Base-by-base conservation (phyloP, 2,113 vertebrate species). In the Anolis sagrei region DNA sequence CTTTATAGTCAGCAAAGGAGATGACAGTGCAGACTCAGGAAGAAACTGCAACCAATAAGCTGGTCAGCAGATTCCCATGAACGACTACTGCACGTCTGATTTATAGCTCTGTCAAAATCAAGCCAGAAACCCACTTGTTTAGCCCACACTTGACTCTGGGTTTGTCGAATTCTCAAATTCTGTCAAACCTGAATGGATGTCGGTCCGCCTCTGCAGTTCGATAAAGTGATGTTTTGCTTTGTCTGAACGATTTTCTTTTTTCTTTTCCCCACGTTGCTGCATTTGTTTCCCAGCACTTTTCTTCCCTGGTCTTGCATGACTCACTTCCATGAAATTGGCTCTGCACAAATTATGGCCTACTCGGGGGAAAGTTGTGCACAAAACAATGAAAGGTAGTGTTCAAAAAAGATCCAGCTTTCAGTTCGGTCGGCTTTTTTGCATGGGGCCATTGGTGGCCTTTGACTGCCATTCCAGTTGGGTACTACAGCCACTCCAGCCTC, bases 71-170 rank as follows among this genome's bases (percentile, higher is more conserved):
- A 72, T 72, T 48, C 44, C 23, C 49, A 21, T 29, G 36, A 81
- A 21, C 32, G 49, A 16, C 48, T 21, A 82, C n/a, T 34, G 80
- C 36, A 58, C 58, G 64, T 5, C 23, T 82, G 81, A 82, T 82
- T 82, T 73, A 82, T 82, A 82, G 68, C 32, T 6, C 66, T 73
- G 81, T 82, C 68, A 58, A 58, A 36, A 54, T 58, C 49, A 39
- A 73, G 81, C 32, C 72, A 72, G 68, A 82, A 82, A 58, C n/a
- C 54, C 68, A 73, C 81, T 82, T 73, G 68, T 73, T 70, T 58
- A 18, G 49, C 68, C 68, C 23, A 58, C 32, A 8, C 54, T 80
- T 66, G 79, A 48, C 62, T 80, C 16, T 1, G 29, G 14, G 36
- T 77, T 58, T 32, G 23, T 39, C 19, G 48, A 81, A 72, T 54